A percentile compares a stretch with the other conserved stretches of the same genome.
Evolutionary conservation across 2,797 vertebrate genomes (phyloP).

Genomic region (Channa striata): DNA sequence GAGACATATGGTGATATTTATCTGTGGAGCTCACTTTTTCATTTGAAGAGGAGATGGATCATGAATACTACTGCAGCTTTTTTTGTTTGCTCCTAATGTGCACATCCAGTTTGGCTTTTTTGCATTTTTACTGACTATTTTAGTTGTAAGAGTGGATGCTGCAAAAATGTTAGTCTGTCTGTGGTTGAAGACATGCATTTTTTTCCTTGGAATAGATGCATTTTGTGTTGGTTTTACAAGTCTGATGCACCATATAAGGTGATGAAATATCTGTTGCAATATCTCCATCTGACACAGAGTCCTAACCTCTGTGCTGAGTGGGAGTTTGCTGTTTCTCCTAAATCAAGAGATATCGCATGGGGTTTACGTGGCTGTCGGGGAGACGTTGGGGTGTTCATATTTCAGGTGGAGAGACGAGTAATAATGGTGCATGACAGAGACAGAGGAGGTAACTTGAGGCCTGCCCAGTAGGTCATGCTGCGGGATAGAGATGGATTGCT

Average conservation of each 20-base stretch:
- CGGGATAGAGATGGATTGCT: slow-evolving; percentile 78
- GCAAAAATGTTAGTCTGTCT: background rate
- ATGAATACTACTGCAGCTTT: background rate
- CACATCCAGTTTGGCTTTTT: background rate
- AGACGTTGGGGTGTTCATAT: slow-evolving; percentile 72
- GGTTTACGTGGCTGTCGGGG: slow-evolving; percentile 59
- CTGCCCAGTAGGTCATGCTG: slow-evolving; percentile 75
- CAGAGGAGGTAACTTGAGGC: slow-evolving; percentile 79
- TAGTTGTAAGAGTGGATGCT: background rate
- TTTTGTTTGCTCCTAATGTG: background rate
- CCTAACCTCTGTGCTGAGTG: slow-evolving; percentile 49
- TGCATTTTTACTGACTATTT: background rate
- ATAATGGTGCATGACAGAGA: slow-evolving; percentile 79
- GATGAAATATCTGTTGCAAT: slow-evolving; percentile 78
- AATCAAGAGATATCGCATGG: slow-evolving; percentile 67
- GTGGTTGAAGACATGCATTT: background rate
- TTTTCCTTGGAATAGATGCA: slow-evolving; percentile 9
- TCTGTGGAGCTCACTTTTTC: background rate
- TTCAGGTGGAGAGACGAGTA: slow-evolving; percentile 73
- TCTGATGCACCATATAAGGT: slow-evolving; percentile 59
- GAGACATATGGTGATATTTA: background rate
- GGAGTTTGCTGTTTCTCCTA: slow-evolving; percentile 56
- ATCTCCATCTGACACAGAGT: slow-evolving; percentile 57
- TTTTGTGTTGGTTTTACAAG: slow-evolving; percentile 39
- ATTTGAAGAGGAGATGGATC: background rate